Evolutionary conservation across 2,888 invertebrate species (phyloP).

Genomic region (Lathronympha strigana): DNA sequence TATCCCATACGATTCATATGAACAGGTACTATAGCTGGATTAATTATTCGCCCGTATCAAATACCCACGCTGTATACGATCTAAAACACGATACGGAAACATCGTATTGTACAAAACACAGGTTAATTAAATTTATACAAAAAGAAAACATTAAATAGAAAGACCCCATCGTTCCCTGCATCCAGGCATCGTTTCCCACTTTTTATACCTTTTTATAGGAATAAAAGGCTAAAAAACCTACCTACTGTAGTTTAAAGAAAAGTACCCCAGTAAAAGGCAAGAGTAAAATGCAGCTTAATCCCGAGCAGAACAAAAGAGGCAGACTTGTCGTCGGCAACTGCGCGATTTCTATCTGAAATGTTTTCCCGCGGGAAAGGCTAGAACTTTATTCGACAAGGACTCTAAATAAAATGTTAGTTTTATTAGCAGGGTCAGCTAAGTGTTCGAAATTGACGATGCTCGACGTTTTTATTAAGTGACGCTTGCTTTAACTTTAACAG

Average conservation of each 20-base stretch:
- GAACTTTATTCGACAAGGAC: slow-evolving; percentile 26
- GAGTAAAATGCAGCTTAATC: slow-evolving; percentile 8
- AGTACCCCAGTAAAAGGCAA: background rate
- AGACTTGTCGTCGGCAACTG: slow-evolving; percentile 13
- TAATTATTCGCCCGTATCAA: no score
- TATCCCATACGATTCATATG: no score
- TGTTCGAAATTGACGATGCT: slow-evolving; percentile 7
- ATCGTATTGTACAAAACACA: no score
- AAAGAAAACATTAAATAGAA: no score
- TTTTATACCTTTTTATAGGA: no score
- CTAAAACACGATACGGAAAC: no score
- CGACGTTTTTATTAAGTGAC: background rate
- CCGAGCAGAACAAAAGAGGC: slow-evolving; percentile 9
- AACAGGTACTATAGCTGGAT: no score
- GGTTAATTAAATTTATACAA: no score
- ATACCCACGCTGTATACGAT: no score
- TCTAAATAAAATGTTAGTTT: slow-evolving; percentile 14
- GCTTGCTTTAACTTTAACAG: background rate
- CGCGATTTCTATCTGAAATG: slow-evolving; percentile 19
- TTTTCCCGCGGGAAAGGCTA: background rate
- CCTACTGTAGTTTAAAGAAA: background rate
- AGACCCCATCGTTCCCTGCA: no score
- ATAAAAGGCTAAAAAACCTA: background rate
- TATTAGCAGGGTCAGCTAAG: slow-evolving; percentile 7
- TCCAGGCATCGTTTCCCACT: no score